Percentiles rank a stretch among this genome's conserved stretches.
phyloP scores from a whole-genome alignment of 2,888 invertebrate genomes.

The Invenusta paracnida region DNA sequence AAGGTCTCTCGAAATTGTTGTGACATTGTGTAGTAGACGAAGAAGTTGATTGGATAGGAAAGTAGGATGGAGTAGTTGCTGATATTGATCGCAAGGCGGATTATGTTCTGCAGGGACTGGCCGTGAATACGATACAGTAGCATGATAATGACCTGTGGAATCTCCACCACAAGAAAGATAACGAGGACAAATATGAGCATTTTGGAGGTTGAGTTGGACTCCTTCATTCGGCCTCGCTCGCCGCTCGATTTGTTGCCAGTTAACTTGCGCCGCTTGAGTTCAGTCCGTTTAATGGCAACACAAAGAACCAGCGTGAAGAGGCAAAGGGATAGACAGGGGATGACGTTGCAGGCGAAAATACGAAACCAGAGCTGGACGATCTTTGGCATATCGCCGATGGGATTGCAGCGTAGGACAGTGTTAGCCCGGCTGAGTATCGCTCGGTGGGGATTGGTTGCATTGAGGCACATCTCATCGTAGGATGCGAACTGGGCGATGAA shows the following conservation, averaged over 20 bases:
- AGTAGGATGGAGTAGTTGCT: slow-evolving; percentile 82
- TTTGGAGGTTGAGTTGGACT: slow-evolving; percentile 57
- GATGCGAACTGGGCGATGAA: slow-evolving; percentile 54
- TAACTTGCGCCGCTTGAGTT: slow-evolving; percentile 71
- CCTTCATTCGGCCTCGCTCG: slow-evolving; percentile 19
- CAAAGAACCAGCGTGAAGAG: slow-evolving; percentile 81
- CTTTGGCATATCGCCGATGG: slow-evolving; percentile 67
- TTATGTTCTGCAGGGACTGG: neutral
- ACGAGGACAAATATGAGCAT: slow-evolving; percentile 62
- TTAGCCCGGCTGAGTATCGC: neutral
- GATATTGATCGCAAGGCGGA: slow-evolving; percentile 50
- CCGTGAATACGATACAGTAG: slow-evolving; percentile 71
- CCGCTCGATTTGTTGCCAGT: neutral
- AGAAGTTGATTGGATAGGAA: slow-evolving; percentile 86
- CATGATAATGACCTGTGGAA: slow-evolving; percentile 61
- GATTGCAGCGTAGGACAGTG: neutral
- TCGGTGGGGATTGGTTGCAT: neutral
- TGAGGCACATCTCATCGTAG: neutral
- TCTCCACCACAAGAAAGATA: slow-evolving; percentile 62
- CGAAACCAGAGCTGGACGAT: slow-evolving; percentile 73
- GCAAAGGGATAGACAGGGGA: slow-evolving; percentile 81
- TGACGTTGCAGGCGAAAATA: slow-evolving; percentile 81
- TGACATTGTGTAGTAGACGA: slow-evolving; percentile 92
- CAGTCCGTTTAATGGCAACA: slow-evolving; percentile 76
- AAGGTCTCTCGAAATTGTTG: slow-evolving; percentile 87